A percentile compares a stretch with the other conserved stretches of the same genome.
Evolutionary conservation across 2,797 vertebrate genomes (phyloP).

Genomic region (Peromyscus melanophrys): DNA sequence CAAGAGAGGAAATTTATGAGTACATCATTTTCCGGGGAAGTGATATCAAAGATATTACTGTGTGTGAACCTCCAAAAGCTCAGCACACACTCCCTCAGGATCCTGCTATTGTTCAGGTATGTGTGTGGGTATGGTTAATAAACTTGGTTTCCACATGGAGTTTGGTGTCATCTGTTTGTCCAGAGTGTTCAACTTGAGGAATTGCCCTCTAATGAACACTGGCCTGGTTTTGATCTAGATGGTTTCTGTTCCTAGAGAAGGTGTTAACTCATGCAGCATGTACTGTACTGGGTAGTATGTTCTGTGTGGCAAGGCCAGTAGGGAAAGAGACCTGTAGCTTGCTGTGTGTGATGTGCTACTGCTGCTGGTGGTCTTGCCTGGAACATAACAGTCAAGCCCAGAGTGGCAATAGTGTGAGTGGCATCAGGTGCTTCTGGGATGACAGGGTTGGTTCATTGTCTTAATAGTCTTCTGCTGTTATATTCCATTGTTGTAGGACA

Average conservation of each 20-base stretch:
- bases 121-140: background rate
- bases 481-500: too few relatives aligned
- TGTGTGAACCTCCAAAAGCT: slow-evolving; percentile 95
- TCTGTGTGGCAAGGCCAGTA: too few relatives aligned
- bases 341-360: background rate
- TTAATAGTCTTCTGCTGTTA: background rate
- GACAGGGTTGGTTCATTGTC: background rate
- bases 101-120: slow-evolving; percentile 97
- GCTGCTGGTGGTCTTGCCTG: background rate
- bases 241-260: background rate
- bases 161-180: background rate
- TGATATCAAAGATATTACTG: slow-evolving; percentile 97
- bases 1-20: slow-evolving; percentile 96
- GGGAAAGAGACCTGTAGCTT: background rate
- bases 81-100: slow-evolving; percentile 95
- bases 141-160: background rate
- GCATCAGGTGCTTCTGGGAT: background rate
- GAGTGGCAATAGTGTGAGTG: background rate
- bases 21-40: slow-evolving; percentile 99
- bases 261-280: background rate
- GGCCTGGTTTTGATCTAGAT: background rate
- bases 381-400: background rate
- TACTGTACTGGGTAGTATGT: background rate
- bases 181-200: background rate
- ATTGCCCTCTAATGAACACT: too few relatives aligned